Evolutionary conservation across 2,888 invertebrate genomes (phyloP).

Genomic region (Epirrhoe alternata): DNA sequence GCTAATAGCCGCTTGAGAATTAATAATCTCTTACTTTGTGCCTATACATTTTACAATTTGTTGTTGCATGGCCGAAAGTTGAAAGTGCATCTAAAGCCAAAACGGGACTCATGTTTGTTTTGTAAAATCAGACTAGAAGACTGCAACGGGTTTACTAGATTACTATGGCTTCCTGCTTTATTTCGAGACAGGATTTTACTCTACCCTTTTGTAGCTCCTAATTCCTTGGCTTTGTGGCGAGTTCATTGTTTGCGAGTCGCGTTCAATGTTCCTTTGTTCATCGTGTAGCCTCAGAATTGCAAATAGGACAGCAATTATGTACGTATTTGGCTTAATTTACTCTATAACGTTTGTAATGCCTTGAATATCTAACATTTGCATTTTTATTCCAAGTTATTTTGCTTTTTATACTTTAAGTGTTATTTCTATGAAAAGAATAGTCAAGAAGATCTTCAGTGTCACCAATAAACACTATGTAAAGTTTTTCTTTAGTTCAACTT

Average conservation of each 20-base stretch:
- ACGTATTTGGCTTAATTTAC: not conserved
- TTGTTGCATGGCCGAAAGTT: not conserved
- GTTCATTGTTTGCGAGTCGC: not conserved
- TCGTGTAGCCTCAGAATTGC: not conserved
- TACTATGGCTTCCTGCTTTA: not conserved
- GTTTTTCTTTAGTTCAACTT: no score
- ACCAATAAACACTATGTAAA: no score
- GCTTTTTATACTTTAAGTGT: not conserved
- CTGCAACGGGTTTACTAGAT: not conserved
- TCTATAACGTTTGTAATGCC: not conserved
- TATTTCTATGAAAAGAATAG: no score
- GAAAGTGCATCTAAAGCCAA: not conserved
- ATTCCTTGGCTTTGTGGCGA: not conserved
- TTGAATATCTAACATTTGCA: not conserved
- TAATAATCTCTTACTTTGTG: no score
- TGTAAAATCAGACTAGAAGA: not conserved
- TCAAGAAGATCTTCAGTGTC: not conserved
- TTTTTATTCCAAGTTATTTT: not conserved
- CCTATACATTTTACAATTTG: no score
- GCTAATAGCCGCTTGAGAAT: no score
- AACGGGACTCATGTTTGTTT: not conserved
- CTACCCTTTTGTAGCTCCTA: conserved; percentile 2
- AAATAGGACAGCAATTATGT: conserved; percentile 6
- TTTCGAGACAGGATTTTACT: not conserved
- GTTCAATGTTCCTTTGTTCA: conserved; percentile 1